These are phyloP conservation scores for Cynopterus sphinx DNA, from an alignment of 2,797 vertebrate species.

Conservation along the genomic window DNA sequence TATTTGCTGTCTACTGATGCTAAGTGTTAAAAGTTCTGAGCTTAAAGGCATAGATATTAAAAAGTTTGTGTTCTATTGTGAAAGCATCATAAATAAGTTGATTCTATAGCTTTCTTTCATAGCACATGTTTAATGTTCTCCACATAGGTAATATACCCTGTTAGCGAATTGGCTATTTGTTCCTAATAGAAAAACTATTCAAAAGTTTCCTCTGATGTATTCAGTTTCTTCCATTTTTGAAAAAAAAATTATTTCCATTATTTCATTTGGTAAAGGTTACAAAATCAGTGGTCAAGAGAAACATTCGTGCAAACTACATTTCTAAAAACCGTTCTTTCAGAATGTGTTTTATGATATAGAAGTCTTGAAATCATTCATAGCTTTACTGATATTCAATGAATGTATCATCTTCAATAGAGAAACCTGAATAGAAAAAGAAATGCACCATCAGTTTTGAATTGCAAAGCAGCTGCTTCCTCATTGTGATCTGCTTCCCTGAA, in stretches of 20 bases:
- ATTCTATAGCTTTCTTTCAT: neutral
- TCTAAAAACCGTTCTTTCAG: neutral
- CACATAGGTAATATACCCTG: neutral
- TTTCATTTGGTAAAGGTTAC: neutral
- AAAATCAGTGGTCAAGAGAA: neutral
- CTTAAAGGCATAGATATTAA: neutral
- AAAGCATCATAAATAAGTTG: neutral
- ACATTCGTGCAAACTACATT: neutral
- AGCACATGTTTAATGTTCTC: neutral
- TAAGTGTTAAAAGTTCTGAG: neutral
- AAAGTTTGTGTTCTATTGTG: neutral
- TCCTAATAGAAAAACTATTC: neutral
- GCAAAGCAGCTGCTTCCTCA: constrained; percentile 73
- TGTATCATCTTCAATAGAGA: constrained; percentile 2
- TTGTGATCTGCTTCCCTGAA: constrained; percentile 59
- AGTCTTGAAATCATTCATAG: neutral
- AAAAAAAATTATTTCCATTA: neutral
- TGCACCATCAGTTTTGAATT: constrained; percentile 71
- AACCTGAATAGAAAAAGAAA: constrained; percentile 64
- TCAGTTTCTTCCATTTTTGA: neutral
- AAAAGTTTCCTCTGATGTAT: neutral
- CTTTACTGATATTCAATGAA: neutral
- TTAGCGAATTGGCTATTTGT: neutral
- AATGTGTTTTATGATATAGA: neutral
- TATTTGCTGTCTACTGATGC: neutral